Evolutionary conservation across 1,140 invertebrate genomes (phyloP), one percentile per base, ranked within the genome.

Genomic region (Drosophila virilis): DNA sequence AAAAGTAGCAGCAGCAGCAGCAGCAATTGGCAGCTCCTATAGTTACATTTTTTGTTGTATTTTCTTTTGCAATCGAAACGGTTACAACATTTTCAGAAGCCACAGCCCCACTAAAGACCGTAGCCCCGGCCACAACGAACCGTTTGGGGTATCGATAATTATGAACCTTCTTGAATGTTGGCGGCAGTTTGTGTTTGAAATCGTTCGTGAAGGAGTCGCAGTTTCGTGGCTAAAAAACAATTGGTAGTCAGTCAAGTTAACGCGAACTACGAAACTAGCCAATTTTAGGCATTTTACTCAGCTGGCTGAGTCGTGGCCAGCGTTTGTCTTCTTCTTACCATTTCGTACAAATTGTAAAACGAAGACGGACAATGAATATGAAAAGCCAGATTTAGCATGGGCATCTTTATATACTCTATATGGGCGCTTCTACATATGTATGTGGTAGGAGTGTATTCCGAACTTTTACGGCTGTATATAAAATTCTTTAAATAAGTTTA

Each of bases 161-260:
- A 86, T 86, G 82, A 86, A 86, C 78, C 82, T 86, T 86, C 82
- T 86, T 82, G 83, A 74, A 59, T 69, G 43, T 82, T 88, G 83
- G 82, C 78, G 83, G 82, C 83, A 88, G 83, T 76, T 86, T 86
- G 79, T 78, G 79, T 86, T 86, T 86, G 83, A 88, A 86, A 86
- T 78, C 73, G 88, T 86, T 86, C 83, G 82, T 80, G 69, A 74
- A 86, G 83, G 81, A 88, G 78, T 77, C 83, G 51, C 55, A 57
- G 82, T 46, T 78, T 85, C 82, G 82, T 86, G 78, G 83, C 75
- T 69, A 78, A 83, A 28, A 28, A 86, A 88, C 82, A 86, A 86
- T 88, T 86, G 83, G 78, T 86, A 86, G 82, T 86, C 82, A 86
- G 83, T 86, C 78, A 86, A 86, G 71, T 88, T 86, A 86, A 82